Evolutionary conservation across 2,888 invertebrate species (phyloP), one percentile per base, ranked within the genome.

Genomic region (Timandra comae): DNA sequence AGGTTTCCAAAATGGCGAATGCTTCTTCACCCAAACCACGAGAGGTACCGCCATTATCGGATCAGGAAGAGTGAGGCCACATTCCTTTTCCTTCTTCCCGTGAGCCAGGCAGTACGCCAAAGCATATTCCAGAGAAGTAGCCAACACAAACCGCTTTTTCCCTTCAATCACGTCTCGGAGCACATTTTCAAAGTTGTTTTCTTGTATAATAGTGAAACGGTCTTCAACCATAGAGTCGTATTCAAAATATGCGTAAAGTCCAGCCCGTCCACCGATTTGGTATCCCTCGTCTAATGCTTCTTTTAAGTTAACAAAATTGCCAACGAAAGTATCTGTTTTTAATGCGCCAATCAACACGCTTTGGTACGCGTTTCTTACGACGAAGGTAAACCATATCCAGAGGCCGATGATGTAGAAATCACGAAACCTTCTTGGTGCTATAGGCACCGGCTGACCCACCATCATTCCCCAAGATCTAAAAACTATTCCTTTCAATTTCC

Each of bases 381-480:
- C 70, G 38, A 78, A 80, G 1, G 75, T 70, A 12, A 79, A 80
- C 75, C 73, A 77, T 30, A 80, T 48, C 79, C 79, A 80, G 11
- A 79, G 32, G 9, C 59, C 48, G 7, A 79, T 47, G 5, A 79
- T 59, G 33, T 79, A 79, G 33, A 77, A 73, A 49, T 79, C 78
- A 39, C 78, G 52, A 24, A 78, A 78, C n/a, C 62, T 57, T 41
- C 41, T 62, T 2, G 76, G 78, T 6, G 55, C 49, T 1, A 78
- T 57, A 26, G 51, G 50, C 5, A 79, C 63, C 0, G 77, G 70
- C 35, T 79, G 79, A 0, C 77, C 77, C 29, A 76, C 45, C 52
- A 77, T 46, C 2, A 77, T 59, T 12, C 71, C 76, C 77, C 79
- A 79, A 11, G 65, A 63, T 30, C 70, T 58, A 10, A 80, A 62